These are phyloP conservation scores for Cyprinodon tularosa DNA, from an alignment of 2,113 vertebrate genomes.

Conservation along the genomic window DNA sequence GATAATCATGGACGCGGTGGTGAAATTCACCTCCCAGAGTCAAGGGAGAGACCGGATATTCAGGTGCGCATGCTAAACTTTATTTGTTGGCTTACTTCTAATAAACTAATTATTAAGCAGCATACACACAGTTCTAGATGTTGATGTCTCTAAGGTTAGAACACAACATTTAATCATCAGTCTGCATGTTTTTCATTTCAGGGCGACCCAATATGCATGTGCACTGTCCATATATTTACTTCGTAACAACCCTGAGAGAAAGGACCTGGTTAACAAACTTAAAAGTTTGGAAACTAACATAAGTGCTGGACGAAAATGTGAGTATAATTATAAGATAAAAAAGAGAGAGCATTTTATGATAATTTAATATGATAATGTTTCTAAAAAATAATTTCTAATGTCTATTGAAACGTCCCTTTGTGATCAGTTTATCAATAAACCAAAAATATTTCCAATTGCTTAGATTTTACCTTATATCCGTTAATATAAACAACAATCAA, in stretches of 20 bases:
- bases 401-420: neutral
- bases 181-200: conserved; percentile 68
- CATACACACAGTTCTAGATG: neutral
- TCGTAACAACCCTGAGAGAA: conserved; percentile 78
- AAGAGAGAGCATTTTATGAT: neutral
- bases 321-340: conserved; percentile 67
- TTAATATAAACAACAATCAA: no score
- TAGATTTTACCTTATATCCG: no score
- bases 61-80: conserved; percentile 77
- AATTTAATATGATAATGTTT: no score
- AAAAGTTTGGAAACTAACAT: conserved; percentile 88
- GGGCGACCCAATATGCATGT: conserved; percentile 92
- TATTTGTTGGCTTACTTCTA: neutral
- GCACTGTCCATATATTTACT: conserved; percentile 88
- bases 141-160: neutral
- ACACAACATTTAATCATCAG: no score
- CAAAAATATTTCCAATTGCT: neutral
- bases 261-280: conserved; percentile 85
- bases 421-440: neutral
- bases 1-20: conserved; percentile 83
- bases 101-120: no score
- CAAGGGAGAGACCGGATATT: conserved; percentile 91
- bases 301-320: conserved; percentile 93
- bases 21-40: conserved; percentile 83
- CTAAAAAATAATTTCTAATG: neutral